These are phyloP conservation scores for Paratrypauchen microcephalus DNA, from an alignment of 2,797 vertebrate species.

Conservation along the genomic window DNA sequence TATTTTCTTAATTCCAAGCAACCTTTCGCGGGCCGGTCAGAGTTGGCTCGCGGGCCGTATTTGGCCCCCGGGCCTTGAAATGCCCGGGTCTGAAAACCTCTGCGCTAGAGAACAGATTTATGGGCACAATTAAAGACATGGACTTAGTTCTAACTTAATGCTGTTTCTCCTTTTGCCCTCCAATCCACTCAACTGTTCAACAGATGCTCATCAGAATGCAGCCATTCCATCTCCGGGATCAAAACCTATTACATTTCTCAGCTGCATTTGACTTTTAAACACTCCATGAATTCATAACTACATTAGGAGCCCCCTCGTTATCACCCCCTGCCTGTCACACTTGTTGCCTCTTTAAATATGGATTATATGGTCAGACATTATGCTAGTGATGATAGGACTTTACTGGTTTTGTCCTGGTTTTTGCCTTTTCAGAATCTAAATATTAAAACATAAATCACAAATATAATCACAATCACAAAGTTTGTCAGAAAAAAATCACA, in stretches of 20 bases:
- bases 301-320: background rate
- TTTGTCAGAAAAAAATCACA: no score
- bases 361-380: background rate
- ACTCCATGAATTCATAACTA: constrained; percentile 6
- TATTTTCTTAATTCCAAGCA: no score
- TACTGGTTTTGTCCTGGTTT: background rate
- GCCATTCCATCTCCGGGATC: background rate
- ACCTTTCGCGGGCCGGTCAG: no score
- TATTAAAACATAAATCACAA: no score
- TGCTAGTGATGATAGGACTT: background rate
- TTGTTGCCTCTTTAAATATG: background rate
- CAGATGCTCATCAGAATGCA: constrained; percentile 16
- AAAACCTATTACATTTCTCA: background rate
- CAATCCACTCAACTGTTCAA: constrained; percentile 1
- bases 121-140: background rate
- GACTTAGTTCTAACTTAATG: background rate
- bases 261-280: constrained; percentile 8
- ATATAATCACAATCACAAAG: no score
- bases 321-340: background rate
- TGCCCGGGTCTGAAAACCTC: no score
- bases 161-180: constrained; percentile 2
- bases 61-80: no score
- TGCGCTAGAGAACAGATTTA: background rate
- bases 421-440: background rate
- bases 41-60: no score